Evolutionary conservation across 2,888 invertebrate genomes (phyloP), one percentile per base, ranked within the genome.

Genomic region (Sepiola atlantica): DNA sequence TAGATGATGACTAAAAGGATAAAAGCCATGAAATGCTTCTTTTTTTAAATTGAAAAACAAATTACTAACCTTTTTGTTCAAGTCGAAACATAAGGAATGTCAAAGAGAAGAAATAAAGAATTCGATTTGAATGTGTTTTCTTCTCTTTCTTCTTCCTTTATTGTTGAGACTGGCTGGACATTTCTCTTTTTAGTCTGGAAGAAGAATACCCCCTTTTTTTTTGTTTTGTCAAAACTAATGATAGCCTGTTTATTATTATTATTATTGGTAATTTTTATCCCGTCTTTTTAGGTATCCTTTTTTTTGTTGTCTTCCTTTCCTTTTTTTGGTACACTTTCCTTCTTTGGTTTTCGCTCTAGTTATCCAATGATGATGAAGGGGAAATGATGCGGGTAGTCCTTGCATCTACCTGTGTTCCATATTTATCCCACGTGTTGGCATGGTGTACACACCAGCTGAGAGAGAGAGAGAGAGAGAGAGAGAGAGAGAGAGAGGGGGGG

Each of bases 351-450:
- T 77, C 14, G 77, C 77, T n/a, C 77, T 77, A 77, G n/a, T 77
- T 77, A 77, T 77, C 77, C 77, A 77, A n/a, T 77, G 77, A 77
- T 77, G 77, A 77, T 77, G 77, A 77, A 77, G 77, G n/a, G 32
- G 32, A 77, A 77, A 77, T 77, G 77, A n/a, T n/a, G n/a, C 77
- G 4, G 77, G 77, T 77, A 77, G 77, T 77, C 77, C n/a, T 77
- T 77, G 77, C 77, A 77, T 77, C 77, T 77, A 77, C 77, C 77
- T 77, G 77, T 77, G n/a, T 77, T 77, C 77, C 77, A 77, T 77
- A 32, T n/a, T 77, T 77, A 77, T 77, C 77, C 77, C 77, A 77
- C 77, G 77, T 77, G 77, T 77, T 77, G 77, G n/a, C 77, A 77
- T 32, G 77, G 77, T 77, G 45, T 45, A 45, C 45, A 77, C 77